Conservation (phyloP, 2,888 invertebrate genomes). For the Slavum lentiscoides region DNA sequence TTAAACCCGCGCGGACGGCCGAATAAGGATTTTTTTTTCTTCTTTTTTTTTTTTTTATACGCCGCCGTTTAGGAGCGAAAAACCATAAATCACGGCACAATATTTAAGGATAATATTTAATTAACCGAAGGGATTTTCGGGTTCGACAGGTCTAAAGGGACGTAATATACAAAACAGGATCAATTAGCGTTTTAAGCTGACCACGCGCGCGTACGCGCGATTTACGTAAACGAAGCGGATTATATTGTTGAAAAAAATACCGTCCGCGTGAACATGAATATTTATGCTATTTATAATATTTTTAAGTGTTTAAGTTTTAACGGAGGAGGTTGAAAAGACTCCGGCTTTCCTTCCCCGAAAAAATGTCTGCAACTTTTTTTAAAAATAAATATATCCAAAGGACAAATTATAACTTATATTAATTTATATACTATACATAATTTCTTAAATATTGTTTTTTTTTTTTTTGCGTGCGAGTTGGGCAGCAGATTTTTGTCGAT, state of each 20-base stretch:
- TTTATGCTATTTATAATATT: neutral
- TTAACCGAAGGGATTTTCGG: constrained; percentile 49
- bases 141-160: constrained; percentile 49
- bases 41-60: no score
- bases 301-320: no score
- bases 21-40: no score
- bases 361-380: no score
- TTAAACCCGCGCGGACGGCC: neutral
- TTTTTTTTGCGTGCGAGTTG: no score
- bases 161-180: neutral
- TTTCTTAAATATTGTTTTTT: no score
- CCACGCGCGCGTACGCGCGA: constrained; percentile 13
- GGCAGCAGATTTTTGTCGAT: no score
- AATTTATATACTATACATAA: no score
- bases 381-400: no score
- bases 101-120: constrained; percentile 32
- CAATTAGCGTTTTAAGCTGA: constrained; percentile 43
- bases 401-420: no score
- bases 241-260: neutral
- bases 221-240: constrained; percentile 40
- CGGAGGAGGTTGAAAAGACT: no score
- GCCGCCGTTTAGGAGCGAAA: constrained; percentile 3
- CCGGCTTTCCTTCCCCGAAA: no score
- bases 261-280: neutral
- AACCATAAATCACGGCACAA: constrained; percentile 37